phyloP scores from a whole-genome alignment of 2,888 invertebrate species.

The Willowsia nigromaculata region DNA sequence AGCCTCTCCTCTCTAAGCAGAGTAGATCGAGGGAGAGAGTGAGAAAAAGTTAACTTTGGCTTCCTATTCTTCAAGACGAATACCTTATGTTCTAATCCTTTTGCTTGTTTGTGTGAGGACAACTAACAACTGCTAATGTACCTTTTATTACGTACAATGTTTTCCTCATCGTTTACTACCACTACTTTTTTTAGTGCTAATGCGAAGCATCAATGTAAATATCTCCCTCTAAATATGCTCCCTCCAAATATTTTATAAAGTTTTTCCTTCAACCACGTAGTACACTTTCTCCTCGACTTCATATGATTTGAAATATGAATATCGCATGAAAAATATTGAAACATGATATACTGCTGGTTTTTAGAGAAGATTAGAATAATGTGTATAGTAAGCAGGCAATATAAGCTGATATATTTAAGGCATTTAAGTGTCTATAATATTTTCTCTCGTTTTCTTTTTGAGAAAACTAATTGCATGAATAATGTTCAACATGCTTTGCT shows the following conservation, averaged over 20 bases:
- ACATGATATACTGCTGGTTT: not conserved
- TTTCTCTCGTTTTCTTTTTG: not conserved
- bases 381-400: not conserved
- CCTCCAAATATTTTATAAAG: not conserved
- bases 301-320: slow-evolving; percentile 39
- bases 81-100: slow-evolving; percentile 65
- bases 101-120: slow-evolving; percentile 67
- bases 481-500: slow-evolving; percentile 57
- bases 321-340: no score
- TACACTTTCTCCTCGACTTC: slow-evolving; percentile 46
- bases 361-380: not conserved
- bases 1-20: no score
- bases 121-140: slow-evolving; percentile 71
- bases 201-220: not conserved
- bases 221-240: not conserved
- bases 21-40: slow-evolving; percentile 22
- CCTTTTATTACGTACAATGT: slow-evolving; percentile 68
- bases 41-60: slow-evolving; percentile 54
- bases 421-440: not conserved
- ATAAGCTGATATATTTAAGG: not conserved
- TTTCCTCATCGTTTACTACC: slow-evolving; percentile 44
- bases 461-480: slow-evolving; percentile 57
- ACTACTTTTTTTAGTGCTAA: not conserved
- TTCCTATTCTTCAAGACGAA: slow-evolving; percentile 56
- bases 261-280: not conserved